Percentiles rank a stretch among this genome's conserved stretches.
phyloP scores from a whole-genome alignment of 2,888 invertebrate genomes.

The Amblyteles armatorius region DNA sequence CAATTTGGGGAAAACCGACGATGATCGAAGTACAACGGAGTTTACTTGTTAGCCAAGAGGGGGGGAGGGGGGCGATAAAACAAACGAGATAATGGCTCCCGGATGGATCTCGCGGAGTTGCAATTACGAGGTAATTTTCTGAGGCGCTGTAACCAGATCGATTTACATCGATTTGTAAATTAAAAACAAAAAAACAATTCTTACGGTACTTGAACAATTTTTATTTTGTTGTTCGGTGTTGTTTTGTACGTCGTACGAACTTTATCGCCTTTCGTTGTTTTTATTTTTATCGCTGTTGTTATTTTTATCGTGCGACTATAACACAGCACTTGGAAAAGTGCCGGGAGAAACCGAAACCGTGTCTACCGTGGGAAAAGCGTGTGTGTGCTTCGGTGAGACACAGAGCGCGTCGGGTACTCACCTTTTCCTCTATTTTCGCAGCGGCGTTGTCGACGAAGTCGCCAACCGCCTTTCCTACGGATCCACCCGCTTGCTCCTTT shows the following conservation, averaged over 20 bases:
- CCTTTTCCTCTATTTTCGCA: constrained; percentile 82
- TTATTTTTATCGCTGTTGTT: no score
- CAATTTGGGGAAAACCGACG: constrained; percentile 28
- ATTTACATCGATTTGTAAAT: no score
- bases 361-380: no score
- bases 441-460: constrained; percentile 79
- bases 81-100: background rate
- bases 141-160: background rate
- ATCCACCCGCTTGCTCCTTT: constrained; percentile 86
- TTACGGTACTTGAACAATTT: no score
- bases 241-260: no score
- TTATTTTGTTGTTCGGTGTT: no score
- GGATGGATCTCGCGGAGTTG: background rate
- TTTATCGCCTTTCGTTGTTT: no score
- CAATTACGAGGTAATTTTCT: background rate
- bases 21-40: constrained; percentile 7
- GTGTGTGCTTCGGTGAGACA: background rate
- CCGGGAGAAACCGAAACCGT: no score
- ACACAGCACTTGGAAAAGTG: no score
- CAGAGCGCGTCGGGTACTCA: constrained; percentile 71
- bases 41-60: background rate
- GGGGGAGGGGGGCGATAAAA: background rate
- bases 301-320: no score
- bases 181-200: no score
- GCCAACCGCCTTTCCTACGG: constrained; percentile 79